These are phyloP conservation scores for Rhagoletis zephyria DNA, from an alignment of 1,140 invertebrate genomes.

Conservation along the genomic window DNA sequence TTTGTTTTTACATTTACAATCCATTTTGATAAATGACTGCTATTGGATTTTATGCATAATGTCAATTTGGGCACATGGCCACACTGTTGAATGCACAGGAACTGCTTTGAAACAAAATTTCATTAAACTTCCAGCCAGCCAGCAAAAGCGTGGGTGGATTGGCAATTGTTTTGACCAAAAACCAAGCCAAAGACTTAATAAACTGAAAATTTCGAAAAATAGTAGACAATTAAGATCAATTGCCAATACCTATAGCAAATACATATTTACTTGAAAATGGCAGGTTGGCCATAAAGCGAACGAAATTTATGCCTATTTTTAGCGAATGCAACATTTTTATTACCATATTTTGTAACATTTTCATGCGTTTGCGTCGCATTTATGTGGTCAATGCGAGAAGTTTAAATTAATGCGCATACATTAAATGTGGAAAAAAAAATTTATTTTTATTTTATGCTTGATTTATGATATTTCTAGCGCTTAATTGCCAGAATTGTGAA, in stretches of 20 bases:
- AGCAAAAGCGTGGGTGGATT: constrained; percentile 21
- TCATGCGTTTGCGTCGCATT: background rate
- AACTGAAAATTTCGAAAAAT: background rate
- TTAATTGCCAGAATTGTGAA: no score
- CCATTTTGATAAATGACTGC: constrained; percentile 33
- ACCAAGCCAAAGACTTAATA: background rate
- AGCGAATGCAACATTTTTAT: background rate
- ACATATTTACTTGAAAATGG: background rate
- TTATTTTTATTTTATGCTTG: no score
- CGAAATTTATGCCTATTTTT: background rate
- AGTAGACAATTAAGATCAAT: background rate
- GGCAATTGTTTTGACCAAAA: background rate
- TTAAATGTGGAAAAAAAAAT: background rate
- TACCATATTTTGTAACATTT: background rate
- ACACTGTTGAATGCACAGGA: background rate
- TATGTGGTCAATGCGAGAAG: background rate
- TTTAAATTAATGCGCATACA: constrained; percentile 4
- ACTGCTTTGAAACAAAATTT: background rate
- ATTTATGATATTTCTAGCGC: no score
- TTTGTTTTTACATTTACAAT: background rate
- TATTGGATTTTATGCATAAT: background rate
- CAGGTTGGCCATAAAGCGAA: background rate
- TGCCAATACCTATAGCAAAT: background rate
- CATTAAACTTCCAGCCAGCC: background rate
- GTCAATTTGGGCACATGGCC: constrained; percentile 15